Evolutionary conservation across 1,140 invertebrate species (phyloP), one percentile per base, ranked within the genome.

Genomic region (Ips typographus): DNA sequence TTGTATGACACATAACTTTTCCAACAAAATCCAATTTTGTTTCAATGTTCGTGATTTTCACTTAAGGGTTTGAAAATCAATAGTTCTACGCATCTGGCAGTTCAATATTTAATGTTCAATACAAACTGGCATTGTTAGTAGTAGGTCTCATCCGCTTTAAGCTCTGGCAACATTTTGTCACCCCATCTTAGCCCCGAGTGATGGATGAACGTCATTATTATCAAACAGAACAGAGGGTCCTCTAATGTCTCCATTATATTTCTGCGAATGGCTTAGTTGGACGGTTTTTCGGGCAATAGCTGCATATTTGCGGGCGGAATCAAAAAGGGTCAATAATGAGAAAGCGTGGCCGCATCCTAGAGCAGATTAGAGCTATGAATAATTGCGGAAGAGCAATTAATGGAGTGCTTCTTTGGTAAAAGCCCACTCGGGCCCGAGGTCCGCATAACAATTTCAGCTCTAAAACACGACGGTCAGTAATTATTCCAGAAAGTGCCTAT

Each of bases 171-270:
- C 59, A 47, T 40, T 61, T 47, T 61, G 59, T 61, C 59, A 61
- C 59, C 59, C 59, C 59, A 61, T 61, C 59, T 61, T 61, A 40
- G 47, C 6, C 1, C 6, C 57, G 6, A 37, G 7, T 61, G 59
- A 61, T 61, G 59, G 59, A 61, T 61, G 59, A 61, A 61, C 59
- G 59, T 61, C 59, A 61, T 61, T 61, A 61, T 61, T 61, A 61
- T 61, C 43, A 49, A 22, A 59, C 59, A 47, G 44, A 61, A 43
- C 59, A 47, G 43, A 61, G 43, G 43, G 59, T 61, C 47, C 43
- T 38, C 59, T 47, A 61, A 61, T 61, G 59, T 61, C 43, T 61
- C 59, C 43, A 61, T 61, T 61, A 61, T 61, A 22, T 61, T 61
- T 61, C 42, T 61, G 7, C 44, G 22, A 22, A 22, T 22, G 22